phyloP scores from a whole-genome alignment of 2,113 vertebrate species.

The Burhinus oedicnemus region DNA sequence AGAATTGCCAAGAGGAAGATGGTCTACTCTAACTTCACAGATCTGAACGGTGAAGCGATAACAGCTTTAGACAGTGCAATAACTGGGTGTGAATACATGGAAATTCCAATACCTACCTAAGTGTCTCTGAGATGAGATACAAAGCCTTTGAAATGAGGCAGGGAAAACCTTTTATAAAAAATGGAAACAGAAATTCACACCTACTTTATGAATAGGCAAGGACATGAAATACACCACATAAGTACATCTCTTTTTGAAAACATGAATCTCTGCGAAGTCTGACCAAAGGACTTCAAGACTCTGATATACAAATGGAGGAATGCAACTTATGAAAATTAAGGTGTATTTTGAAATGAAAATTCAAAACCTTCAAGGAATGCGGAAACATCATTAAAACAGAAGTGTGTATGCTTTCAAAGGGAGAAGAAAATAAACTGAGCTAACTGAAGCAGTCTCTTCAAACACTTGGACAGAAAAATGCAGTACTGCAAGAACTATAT shows the following conservation, averaged over 20 bases:
- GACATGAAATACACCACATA: neutral
- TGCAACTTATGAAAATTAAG: neutral
- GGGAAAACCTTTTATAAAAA: neutral
- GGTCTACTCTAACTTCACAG: neutral
- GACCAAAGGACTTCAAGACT: neutral
- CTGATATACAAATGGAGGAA: neutral
- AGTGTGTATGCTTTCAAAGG: neutral
- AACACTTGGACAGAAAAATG: neutral
- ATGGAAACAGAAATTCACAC: neutral
- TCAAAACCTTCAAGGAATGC: neutral
- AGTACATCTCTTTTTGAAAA: neutral
- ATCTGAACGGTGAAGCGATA: neutral
- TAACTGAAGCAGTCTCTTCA: neutral
- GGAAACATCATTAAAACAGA: neutral
- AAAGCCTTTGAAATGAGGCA: neutral
- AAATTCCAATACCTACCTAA: neutral
- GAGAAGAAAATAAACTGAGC: neutral
- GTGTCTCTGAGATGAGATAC: neutral
- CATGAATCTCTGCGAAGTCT: neutral
- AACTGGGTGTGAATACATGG: neutral
- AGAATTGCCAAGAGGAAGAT: neutral
- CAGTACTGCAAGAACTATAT: neutral
- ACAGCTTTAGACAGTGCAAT: neutral
- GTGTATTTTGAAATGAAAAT: slow-evolving; percentile 12
- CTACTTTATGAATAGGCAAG: neutral